A percentile compares a stretch with the other conserved stretches of the same genome.
phyloP scores from a whole-genome alignment of 1,140 invertebrate genomes.

The Drosophila navojoa region DNA sequence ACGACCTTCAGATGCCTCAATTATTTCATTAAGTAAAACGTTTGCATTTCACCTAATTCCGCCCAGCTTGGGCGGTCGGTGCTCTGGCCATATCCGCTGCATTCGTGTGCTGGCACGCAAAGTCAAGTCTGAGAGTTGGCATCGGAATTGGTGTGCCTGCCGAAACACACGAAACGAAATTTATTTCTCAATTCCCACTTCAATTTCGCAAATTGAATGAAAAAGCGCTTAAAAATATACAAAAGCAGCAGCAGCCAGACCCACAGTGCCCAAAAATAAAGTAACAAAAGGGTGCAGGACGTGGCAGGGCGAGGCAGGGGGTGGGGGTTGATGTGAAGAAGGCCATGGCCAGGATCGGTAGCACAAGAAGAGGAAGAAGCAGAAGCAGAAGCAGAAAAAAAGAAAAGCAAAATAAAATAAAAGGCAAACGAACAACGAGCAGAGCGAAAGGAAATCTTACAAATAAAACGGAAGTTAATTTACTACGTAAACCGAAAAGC shows the following conservation, averaged over 20 bases:
- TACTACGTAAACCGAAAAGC: conserved; percentile 83
- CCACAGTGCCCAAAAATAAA: conserved; percentile 62
- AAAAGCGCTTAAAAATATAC: conserved; percentile 83
- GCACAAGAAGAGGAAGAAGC: background rate
- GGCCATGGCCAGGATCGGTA: conserved; percentile 29
- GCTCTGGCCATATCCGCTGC: conserved; percentile 65
- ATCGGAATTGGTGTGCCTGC: conserved; percentile 33
- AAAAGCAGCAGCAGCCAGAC: conserved; percentile 62
- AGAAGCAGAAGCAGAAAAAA: background rate
- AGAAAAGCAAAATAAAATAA: conserved; percentile 38
- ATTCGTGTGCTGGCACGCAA: conserved; percentile 59
- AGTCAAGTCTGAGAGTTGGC: conserved; percentile 41
- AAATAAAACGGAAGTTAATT: conserved; percentile 84
- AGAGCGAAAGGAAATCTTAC: conserved; percentile 80
- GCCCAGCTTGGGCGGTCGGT: conserved; percentile 23
- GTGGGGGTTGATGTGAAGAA: too few species aligned
- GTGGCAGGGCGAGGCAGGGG: too few species aligned
- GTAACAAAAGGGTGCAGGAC: conserved; percentile 63
- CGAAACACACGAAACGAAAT: conserved; percentile 74
- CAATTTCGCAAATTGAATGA: conserved; percentile 84
- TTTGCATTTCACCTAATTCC: conserved; percentile 83
- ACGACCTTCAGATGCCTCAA: conserved; percentile 78
- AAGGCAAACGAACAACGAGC: conserved; percentile 72
- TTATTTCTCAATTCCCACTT: conserved; percentile 84
- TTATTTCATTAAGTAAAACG: conserved; percentile 82